Conservation (phyloP, 1,140 invertebrate genomes). For the Holcopasites calliopsidis region DNA sequence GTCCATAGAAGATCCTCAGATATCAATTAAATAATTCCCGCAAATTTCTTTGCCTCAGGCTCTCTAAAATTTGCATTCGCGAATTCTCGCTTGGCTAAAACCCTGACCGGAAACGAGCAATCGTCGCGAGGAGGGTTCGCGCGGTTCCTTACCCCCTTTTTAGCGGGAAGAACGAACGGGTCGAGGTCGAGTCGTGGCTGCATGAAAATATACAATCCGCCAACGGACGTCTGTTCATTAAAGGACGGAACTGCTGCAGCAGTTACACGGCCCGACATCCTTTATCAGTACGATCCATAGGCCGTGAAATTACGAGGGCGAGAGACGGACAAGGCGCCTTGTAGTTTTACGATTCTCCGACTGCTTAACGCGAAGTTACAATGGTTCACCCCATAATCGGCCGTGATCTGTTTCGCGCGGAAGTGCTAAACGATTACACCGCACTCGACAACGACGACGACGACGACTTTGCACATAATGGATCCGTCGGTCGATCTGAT, state of each 20-base stretch:
- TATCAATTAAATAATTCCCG: no score
- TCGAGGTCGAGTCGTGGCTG: not conserved
- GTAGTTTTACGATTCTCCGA: slow-evolving; percentile 57
- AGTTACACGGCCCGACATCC: not conserved
- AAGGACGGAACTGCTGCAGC: not conserved
- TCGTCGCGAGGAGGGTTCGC: slow-evolving; percentile 39
- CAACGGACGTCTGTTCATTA: slow-evolving; percentile 28
- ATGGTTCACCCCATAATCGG: slow-evolving; percentile 37
- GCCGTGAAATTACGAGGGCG: slow-evolving; percentile 57
- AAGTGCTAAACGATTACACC: slow-evolving; percentile 20
- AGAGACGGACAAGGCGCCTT: slow-evolving; percentile 23
- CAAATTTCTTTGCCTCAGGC: no score
- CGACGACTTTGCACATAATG: slow-evolving; percentile 9
- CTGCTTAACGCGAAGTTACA: slow-evolving; percentile 25
- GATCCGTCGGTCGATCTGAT: slow-evolving; percentile 30
- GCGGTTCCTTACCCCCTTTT: not conserved
- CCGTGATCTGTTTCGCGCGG: slow-evolving; percentile 14
- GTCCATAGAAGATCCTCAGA: no score
- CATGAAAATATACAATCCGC: slow-evolving; percentile 26
- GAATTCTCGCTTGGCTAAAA: no score
- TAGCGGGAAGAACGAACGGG: not conserved
- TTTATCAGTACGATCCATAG: slow-evolving; percentile 44
- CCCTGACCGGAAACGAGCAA: slow-evolving; percentile 52
- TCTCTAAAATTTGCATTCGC: no score
- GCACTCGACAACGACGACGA: not conserved